phyloP scores from a whole-genome alignment of 2,888 invertebrate genomes.

The Hetaerina titia region DNA sequence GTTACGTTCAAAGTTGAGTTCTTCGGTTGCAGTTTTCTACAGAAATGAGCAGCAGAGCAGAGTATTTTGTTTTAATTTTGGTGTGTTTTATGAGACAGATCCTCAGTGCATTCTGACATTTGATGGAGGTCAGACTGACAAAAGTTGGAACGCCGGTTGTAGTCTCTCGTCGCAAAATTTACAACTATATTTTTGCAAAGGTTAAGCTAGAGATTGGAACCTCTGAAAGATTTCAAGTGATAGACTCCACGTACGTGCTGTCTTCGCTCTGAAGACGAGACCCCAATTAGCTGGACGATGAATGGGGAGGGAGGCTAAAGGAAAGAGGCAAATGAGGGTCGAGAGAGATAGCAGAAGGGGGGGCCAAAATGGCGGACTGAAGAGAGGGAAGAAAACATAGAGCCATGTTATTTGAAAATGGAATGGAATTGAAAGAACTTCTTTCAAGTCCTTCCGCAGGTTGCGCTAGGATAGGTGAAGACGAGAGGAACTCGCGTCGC shows the following conservation, averaged over 20 bases:
- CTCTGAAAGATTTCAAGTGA: not conserved
- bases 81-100: no score
- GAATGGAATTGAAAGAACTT: not conserved
- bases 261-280: not conserved
- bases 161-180: no score
- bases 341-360: no score
- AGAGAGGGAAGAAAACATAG: not conserved
- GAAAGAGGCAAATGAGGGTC: not conserved
- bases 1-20: no score
- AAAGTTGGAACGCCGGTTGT: no score
- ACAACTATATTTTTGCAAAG: no score
- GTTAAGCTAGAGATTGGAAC: no score
- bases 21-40: no score
- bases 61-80: no score
- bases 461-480: not conserved
- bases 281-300: not conserved
- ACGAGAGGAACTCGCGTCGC: not conserved
- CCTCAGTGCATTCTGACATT: no score
- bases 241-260: not conserved
- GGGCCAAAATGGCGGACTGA: not conserved
- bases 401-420: not conserved
- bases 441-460: not conserved
- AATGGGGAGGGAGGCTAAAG: not conserved
- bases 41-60: no score
- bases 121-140: no score